phyloP scores from a whole-genome alignment of 2,888 invertebrate genomes.

The Acrobeloides nanus region DNA sequence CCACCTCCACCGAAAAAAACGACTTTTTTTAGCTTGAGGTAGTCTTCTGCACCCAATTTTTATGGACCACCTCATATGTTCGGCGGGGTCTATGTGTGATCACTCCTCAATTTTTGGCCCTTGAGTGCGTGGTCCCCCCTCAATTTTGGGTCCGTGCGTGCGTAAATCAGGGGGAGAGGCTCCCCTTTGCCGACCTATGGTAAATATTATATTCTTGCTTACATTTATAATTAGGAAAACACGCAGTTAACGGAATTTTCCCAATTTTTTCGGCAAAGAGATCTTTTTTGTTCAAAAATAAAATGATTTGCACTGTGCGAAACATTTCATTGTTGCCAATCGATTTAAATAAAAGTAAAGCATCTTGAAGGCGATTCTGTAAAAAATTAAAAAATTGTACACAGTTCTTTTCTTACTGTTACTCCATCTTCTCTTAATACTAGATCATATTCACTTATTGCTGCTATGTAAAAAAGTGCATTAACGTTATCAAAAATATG shows the following conservation, averaged over 20 bases:
- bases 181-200: no score
- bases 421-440: neutral
- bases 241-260: constrained; percentile 11
- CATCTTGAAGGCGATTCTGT: constrained; percentile 24
- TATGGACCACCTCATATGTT: no score
- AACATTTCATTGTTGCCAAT: constrained; percentile 26
- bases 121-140: no score
- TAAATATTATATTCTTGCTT: no score
- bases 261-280: constrained; percentile 23
- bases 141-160: no score
- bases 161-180: no score
- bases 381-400: neutral
- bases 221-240: constrained; percentile 20
- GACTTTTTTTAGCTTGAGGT: no score
- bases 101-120: no score
- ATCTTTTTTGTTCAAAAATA: constrained; percentile 30
- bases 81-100: no score
- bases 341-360: constrained; percentile 21
- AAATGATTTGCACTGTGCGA: constrained; percentile 20
- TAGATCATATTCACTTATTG: neutral
- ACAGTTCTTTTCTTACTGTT: constrained; percentile 2
- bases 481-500: neutral
- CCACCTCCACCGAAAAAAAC: no score
- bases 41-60: no score
- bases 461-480: neutral